A percentile compares a stretch with the other conserved stretches of the same genome.
Conservation (phyloP, 1,140 invertebrate genomes). For the Solenopsis fugax region DNA sequence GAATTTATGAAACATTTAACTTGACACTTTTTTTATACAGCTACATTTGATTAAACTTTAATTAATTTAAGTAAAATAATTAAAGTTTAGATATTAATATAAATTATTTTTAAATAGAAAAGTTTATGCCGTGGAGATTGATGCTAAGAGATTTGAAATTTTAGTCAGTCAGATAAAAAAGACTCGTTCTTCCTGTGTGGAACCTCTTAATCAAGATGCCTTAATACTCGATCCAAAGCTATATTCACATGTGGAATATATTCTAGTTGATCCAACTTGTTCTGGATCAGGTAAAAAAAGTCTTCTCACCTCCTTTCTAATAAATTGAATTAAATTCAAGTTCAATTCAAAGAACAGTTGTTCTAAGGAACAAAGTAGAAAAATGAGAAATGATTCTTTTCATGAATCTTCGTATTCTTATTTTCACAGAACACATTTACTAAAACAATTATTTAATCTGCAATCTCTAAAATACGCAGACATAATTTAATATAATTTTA, state of each 20-base stretch:
- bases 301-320: neutral
- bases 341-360: neutral
- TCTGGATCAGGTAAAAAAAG: conserved; percentile 94
- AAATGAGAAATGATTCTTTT: neutral
- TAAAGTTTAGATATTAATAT: neutral
- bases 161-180: conserved; percentile 89
- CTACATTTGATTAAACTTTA: neutral
- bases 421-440: neutral
- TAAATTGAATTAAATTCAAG: neutral
- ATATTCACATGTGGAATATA: conserved; percentile 93
- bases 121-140: conserved; percentile 94
- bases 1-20: neutral
- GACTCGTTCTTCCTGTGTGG: conserved; percentile 90
- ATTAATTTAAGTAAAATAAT: neutral
- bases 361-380: neutral
- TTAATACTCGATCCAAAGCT: conserved; percentile 88
- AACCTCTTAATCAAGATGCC: conserved; percentile 91
- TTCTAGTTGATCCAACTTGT: conserved; percentile 98
- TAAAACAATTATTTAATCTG: neutral
- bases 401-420: neutral
- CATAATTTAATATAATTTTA: conserved; percentile 9
- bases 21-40: neutral
- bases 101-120: conserved; percentile 60
- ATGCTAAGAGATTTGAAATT: conserved; percentile 89
- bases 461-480: neutral